Base-by-base conservation (phyloP, 2,888 invertebrate species). In the Drosophila barbarae region DNA sequence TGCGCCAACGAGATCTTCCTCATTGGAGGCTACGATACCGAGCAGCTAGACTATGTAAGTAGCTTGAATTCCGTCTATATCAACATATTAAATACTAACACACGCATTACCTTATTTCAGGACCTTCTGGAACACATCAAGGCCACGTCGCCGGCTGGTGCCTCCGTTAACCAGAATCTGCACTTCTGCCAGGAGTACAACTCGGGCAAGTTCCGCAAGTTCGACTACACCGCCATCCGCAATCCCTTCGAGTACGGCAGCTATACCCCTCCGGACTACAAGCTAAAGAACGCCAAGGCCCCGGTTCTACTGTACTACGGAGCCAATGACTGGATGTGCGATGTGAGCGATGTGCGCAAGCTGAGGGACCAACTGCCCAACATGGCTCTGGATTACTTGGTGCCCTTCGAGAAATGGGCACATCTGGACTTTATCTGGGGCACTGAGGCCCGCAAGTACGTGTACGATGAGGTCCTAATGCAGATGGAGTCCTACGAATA, bases 1-100 rank as follows among this genome's bases (percentile, higher is more conserved):
- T 95, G 95, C 88, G 90, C 90, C 59, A 93, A 93, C 76, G 88
- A 93, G n/a, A 78, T 94, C 12, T 94, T 94, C 87, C 87, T 95
- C 8, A 86, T 87, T 44, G 84, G 84, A 55, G 92, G 92, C 26
- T 90, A 87, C 66, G 89, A 91, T 71, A 84, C 88, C 3, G 87
- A 89, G 41, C 88, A 90, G 44, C 60, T 91, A 32, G 90, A 91
- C 74, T 81, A 71, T 71, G 91, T 91, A 84, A 84, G 86, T 50
- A n/a, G 4, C 10, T 10, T 13, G 2, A 6, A 15, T 10, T n/a
- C 23, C 1, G 23, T 3, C 39, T 21, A 41, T 8, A 8, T 23
- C 8, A 23, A 13, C 5, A 4, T 15, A 28, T 9, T 3, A n/a
- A n/a, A 5, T n/a, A 6, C 2, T n/a, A 42, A 26, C 1, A 7